Evolutionary conservation across 2,797 vertebrate genomes (phyloP), one percentile per base, ranked within the genome.

Genomic region (Ctenopoma multispine): DNA sequence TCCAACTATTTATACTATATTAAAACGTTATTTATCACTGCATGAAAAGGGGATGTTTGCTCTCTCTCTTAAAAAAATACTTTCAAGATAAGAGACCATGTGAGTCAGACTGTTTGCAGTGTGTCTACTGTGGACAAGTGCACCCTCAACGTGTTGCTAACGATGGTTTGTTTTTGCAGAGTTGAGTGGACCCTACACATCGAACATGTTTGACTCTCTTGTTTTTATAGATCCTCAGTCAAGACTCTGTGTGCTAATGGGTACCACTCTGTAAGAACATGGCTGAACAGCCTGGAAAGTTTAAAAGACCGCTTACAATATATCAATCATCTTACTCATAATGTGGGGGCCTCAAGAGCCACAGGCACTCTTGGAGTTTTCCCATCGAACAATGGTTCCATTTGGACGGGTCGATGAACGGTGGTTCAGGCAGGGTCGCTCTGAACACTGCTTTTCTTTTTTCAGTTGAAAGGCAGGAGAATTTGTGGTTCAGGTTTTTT

Each of bases 201-300:
- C 1, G 34, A 77, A 60, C 60, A 34, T 57, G 34, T 78, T 72
- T 18, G 48, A 58, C 48, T 61, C 29, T 29, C 38, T 63, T 72
- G 57, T 78, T 79, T 29, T 67, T 86, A 86, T 89, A 78, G 87
- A 88, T 89, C 48, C 56, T 61, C 50, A 27, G 56, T 85, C 48
- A 72, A 65, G 48, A 74, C 61, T 3, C 17, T 71, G 63, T 40
- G 23, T 53, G 36, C 80, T 90, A 85, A 87, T 87, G 68, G 77
- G 12, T 18, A 58, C 21, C 31, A 49, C 80, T 76, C 21, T 24
- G 71, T 72, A 68, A 38, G 59, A 76, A 72, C 72, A 69, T 56
- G 53, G 71, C 63, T 40, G 60, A 89, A 85, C 44, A 48, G 51
- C 17, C 59, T 34, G 56, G 47, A 24, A 46, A 56, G 65, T 82